These are phyloP conservation scores for Odontophorus gujanensis DNA, from an alignment of 2,113 vertebrate species.

Conservation along the genomic window DNA sequence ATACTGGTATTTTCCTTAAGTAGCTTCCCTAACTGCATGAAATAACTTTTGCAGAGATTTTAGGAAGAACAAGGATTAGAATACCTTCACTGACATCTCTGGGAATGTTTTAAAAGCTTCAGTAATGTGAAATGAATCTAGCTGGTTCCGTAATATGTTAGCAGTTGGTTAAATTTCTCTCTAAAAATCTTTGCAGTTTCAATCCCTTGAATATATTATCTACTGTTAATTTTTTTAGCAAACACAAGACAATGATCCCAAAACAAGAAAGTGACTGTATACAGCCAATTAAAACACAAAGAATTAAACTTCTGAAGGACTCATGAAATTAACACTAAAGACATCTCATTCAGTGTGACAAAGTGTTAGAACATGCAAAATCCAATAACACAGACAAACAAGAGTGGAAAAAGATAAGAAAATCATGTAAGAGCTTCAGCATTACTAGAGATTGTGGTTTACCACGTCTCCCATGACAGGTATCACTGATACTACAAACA, in stretches of 20 bases:
- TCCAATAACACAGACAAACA: neutral
- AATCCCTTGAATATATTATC: neutral
- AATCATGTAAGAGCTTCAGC: neutral
- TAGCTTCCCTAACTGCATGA: neutral
- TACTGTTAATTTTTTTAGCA: neutral
- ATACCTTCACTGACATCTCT: conserved; percentile 44
- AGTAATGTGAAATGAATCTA: neutral
- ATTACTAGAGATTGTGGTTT: neutral
- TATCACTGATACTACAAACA: neutral
- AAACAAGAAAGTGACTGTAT: neutral
- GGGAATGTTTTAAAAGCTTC: conserved; percentile 22
- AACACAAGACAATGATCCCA: neutral
- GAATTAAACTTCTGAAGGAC: neutral
- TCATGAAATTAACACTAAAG: neutral
- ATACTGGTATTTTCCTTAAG: neutral
- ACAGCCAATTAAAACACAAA: neutral
- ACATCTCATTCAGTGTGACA: neutral
- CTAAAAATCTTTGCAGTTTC: neutral
- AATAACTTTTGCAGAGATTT: neutral
- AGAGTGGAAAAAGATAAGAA: neutral
- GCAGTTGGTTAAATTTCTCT: neutral
- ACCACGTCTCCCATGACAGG: neutral
- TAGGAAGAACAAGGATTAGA: conserved; percentile 15
- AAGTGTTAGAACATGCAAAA: neutral
- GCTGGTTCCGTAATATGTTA: neutral